phyloP scores from a whole-genome alignment of 2,888 invertebrate genomes.

The Epistrophe eligans region DNA sequence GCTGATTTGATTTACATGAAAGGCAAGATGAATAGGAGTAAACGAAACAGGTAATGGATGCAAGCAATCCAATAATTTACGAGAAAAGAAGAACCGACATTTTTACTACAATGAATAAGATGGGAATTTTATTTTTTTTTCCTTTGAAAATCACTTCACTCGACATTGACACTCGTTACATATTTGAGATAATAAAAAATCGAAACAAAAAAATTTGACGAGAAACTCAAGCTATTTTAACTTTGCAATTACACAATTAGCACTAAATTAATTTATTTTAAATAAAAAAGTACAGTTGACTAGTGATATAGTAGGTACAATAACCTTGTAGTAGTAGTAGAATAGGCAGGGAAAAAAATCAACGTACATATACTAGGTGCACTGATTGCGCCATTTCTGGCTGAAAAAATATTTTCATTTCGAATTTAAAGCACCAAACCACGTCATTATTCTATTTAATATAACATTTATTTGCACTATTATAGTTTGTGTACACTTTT shows the following conservation, averaged over 20 bases:
- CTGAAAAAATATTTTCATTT: constrained; percentile 43
- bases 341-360: constrained; percentile 54
- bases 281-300: constrained; percentile 70
- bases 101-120: constrained; percentile 37
- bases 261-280: constrained; percentile 12
- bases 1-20: constrained; percentile 51
- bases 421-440: constrained; percentile 35
- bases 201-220: neutral
- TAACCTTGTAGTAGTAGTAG: constrained; percentile 77
- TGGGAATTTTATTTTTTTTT: constrained; percentile 39
- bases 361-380: constrained; percentile 63
- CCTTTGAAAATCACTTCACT: constrained; percentile 17
- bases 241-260: constrained; percentile 9
- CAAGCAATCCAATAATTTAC: constrained; percentile 31
- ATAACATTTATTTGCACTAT: constrained; percentile 33
- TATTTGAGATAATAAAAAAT: constrained; percentile 24
- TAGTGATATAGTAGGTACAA: constrained; percentile 74
- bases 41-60: constrained; percentile 47
- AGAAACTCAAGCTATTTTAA: constrained; percentile 18
- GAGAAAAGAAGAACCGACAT: constrained; percentile 66
- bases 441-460: constrained; percentile 33
- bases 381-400: constrained; percentile 76
- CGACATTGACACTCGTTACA: neutral
- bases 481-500: constrained; percentile 49
- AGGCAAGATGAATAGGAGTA: constrained; percentile 34